These are phyloP conservation scores for Jaculus jaculus DNA, from an alignment of 2,113 vertebrate species.

Conservation along the genomic window DNA sequence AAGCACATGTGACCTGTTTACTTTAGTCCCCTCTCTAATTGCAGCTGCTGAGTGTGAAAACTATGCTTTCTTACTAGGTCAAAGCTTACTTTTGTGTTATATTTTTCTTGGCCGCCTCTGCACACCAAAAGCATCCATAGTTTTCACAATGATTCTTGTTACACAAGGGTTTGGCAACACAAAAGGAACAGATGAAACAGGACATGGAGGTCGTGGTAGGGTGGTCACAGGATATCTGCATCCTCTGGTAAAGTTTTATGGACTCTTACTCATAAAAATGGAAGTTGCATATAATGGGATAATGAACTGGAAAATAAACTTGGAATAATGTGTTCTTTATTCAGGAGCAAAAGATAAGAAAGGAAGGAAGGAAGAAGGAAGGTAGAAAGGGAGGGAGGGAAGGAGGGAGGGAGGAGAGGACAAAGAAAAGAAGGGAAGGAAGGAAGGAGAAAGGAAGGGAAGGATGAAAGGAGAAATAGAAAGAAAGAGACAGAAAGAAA, in stretches of 20 bases:
- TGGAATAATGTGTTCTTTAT: constrained; percentile 10
- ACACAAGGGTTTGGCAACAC: not conserved
- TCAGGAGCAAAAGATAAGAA: not conserved
- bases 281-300: not conserved
- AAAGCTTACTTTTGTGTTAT: not conserved
- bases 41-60: constrained; percentile 37
- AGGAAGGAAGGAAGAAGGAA: too few relatives aligned
- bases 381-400: too few relatives aligned
- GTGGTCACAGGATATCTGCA: not conserved
- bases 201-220: not conserved
- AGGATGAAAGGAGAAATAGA: fast-evolving
- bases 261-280: constrained; percentile 20
- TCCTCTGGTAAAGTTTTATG: not conserved
- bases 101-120: not conserved
- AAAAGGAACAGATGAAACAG: not conserved
- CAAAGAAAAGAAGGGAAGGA: too few relatives aligned
- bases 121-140: not conserved
- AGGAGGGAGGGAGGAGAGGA: too few relatives aligned
- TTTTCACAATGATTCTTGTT: not conserved
- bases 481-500: fast-evolving
- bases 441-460: fast-evolving
- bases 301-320: constrained; percentile 33
- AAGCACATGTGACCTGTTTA: constrained; percentile 44
- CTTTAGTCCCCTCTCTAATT: constrained; percentile 59
- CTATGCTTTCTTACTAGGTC: not conserved